A percentile compares a stretch with the other conserved stretches of the same genome.
Evolutionary conservation across 37 sponge, comb jelly and placozoan genomes (phyloP).

Genomic region (Diacarnus erythraeanus): DNA sequence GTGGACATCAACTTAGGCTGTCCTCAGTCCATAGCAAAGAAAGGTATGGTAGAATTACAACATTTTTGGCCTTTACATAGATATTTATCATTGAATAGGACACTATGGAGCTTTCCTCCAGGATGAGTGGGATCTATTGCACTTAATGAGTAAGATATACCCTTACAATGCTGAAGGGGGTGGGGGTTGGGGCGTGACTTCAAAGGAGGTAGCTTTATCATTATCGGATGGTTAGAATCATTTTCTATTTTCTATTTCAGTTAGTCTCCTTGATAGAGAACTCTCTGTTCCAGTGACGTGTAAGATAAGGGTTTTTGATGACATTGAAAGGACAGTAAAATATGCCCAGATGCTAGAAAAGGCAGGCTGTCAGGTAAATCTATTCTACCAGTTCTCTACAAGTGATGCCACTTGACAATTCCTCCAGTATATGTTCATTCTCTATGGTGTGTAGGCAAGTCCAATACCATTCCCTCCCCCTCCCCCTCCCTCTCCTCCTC

Average conservation of each 20-base stretch:
- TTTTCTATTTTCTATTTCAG: conserved; percentile 31
- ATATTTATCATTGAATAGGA: conserved; percentile 31
- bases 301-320: conserved; percentile 94
- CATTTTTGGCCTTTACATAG: not conserved
- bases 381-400: not conserved
- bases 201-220: not conserved
- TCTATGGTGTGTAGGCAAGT: not conserved
- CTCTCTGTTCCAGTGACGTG: conserved; percentile 92
- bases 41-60: conserved; percentile 40
- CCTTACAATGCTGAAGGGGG: not conserved
- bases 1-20: conserved; percentile 98
- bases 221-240: not conserved
- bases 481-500: too few species aligned
- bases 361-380: conserved; percentile 88
- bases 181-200: not conserved
- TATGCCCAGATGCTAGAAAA: conserved; percentile 94
- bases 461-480: not conserved
- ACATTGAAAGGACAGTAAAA: conserved; percentile 85
- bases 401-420: not conserved
- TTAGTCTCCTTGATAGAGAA: conserved; percentile 60
- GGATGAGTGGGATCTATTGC: conserved; percentile 95
- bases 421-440: not conserved
- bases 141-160: conserved; percentile 62
- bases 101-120: conserved; percentile 99
- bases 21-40: conserved; percentile 94